Evolutionary conservation across 2,113 vertebrate genomes (phyloP).

Genomic region (Etia nguti): DNA sequence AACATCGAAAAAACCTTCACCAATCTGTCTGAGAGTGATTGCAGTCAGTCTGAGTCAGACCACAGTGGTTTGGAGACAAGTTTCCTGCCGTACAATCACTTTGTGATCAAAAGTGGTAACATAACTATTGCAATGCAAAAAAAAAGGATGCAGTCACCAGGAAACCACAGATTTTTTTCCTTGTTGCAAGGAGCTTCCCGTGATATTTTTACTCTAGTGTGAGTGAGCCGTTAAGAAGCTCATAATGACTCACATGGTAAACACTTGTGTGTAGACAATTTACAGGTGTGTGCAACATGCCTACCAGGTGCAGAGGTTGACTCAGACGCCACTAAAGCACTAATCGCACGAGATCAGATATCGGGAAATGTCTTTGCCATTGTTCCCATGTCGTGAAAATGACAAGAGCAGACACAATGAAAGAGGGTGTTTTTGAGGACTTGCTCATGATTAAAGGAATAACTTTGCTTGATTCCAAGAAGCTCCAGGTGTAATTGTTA

Average conservation of each 20-base stretch:
- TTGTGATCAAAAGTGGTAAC: not conserved
- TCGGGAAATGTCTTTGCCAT: not conserved
- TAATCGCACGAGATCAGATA: not conserved
- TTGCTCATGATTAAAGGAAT: constrained; percentile 9
- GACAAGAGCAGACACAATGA: not conserved
- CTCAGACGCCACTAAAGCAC: not conserved
- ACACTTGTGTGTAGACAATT: constrained; percentile 4
- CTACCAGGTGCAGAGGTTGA: constrained; percentile 2
- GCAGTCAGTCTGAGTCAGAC: not conserved
- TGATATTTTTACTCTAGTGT: not conserved
- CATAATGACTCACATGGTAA: constrained; percentile 18
- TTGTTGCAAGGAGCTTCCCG: not conserved
- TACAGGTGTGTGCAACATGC: constrained; percentile 50
- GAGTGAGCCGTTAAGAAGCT: not conserved
- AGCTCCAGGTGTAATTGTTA: not conserved
- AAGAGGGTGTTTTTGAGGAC: not conserved
- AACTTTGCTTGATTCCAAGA: not conserved
- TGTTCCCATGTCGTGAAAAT: not conserved
- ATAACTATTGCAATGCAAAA: not conserved
- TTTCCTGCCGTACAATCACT: not conserved
- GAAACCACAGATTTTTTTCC: not conserved
- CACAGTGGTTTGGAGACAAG: not conserved
- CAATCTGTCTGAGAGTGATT: not conserved
- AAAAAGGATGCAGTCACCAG: not conserved
- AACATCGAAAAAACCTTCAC: not conserved